Base-by-base conservation (phyloP, 2,888 invertebrate genomes). In the Ormyrus thymus region DNA sequence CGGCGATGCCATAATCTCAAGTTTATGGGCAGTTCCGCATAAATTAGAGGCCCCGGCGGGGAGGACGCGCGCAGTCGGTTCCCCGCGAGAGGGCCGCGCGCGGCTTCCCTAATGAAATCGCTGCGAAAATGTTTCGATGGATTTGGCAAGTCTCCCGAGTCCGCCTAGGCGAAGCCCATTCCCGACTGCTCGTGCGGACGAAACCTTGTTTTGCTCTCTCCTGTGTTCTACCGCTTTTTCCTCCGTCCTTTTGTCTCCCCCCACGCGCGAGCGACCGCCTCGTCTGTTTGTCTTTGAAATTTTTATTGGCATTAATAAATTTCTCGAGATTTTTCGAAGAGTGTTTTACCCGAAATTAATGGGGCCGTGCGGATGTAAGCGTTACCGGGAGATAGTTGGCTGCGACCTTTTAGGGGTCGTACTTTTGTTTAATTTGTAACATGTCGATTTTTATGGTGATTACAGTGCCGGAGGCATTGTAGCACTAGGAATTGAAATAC, bases 21-120 rank as follows among this genome's bases (percentile, higher is more conserved):
- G 59, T 81, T 81, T 77, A 78, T 74, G 73, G 81, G 65, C 76
- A 65, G 64, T 76, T 70, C 70, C 61, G 72, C 73, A 78, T 81
- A 78, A 76, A 81, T 78, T 78, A 78, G 72, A 69, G 5, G 15
- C 56, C 45, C 29, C 10, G 45, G 0, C 15, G 43, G 6, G 9
- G 43, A n/a, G 6, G 45, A 8, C 10, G 13, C 48, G 59, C 62
- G 45, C 53, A 55, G 43, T 46, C 8, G 46, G 2, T n/a, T 48
- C 46, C 1, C 46, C 13, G n/a, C 69, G 13, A 46, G 50, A 46
- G 48, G 13, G 13, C 66, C 65, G 29, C 11, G 48, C 8, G 62
- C 66, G 70, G 65, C 66, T 71, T 64, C 68, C 56, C 68, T 81
- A 77, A 77, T 78, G 77, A 80, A 80, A 80, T 80, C 73, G 69